phyloP scores from a whole-genome alignment of 2,888 invertebrate species.

The Augiades crinisus region DNA sequence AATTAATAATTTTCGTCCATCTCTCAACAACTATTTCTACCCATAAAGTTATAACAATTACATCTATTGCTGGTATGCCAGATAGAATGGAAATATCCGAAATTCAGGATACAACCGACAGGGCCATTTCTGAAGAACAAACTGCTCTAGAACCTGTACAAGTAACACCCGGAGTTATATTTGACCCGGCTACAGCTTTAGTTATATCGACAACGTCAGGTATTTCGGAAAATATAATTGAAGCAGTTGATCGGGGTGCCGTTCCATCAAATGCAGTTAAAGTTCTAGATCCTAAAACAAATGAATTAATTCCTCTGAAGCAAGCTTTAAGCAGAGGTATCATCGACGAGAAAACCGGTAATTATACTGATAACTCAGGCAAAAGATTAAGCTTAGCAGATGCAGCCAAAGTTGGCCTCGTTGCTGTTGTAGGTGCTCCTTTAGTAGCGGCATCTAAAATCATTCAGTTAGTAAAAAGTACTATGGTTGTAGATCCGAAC shows the following conservation, averaged over 20 bases:
- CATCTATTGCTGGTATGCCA: constrained; percentile 85
- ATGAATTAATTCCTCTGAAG: constrained; percentile 84
- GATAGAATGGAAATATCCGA: constrained; percentile 87
- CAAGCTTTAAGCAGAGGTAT: constrained; percentile 90
- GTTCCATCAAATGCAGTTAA: constrained; percentile 85
- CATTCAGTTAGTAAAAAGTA: constrained; percentile 83
- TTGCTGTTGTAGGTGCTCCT: constrained; percentile 88
- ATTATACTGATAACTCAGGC: constrained; percentile 85
- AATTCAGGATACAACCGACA: constrained; percentile 43
- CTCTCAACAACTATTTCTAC: constrained; percentile 67
- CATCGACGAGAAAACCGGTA: constrained; percentile 86
- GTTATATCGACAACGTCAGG: constrained; percentile 88
- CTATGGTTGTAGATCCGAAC: constrained; percentile 88
- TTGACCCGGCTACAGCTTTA: constrained; percentile 88
- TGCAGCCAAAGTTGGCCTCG: constrained; percentile 89
- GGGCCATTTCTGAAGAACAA: constrained; percentile 50
- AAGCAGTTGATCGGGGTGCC: constrained; percentile 89
- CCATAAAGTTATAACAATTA: constrained; percentile 86
- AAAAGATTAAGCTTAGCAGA: constrained; percentile 85
- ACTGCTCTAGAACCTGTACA: constrained; percentile 85
- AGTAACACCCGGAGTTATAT: constrained; percentile 87
- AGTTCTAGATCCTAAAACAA: constrained; percentile 86
- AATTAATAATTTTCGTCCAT: constrained; percentile 83
- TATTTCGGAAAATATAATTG: constrained; percentile 85
- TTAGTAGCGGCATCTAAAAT: constrained; percentile 86